phyloP scores from a whole-genome alignment of 2,797 vertebrate species.

The Malurus leucopterus region DNA sequence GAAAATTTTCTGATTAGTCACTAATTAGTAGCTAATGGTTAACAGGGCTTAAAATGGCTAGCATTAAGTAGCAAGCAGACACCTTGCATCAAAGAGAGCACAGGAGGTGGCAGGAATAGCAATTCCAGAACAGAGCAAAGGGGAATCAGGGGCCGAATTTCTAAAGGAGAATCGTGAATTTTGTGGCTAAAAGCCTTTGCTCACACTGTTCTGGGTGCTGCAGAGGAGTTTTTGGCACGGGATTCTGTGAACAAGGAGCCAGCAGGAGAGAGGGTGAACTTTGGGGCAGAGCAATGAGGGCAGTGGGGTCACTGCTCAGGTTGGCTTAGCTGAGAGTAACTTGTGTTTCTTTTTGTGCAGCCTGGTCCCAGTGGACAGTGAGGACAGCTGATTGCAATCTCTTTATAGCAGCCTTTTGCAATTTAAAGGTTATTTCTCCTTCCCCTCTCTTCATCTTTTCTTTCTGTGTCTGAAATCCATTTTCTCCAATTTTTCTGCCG shows the following conservation, averaged over 20 bases:
- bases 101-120: background rate
- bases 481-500: background rate
- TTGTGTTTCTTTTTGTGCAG: background rate
- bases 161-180: background rate
- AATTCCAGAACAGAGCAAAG: background rate
- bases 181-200: rapidly evolving
- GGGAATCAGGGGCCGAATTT: background rate
- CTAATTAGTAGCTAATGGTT: background rate
- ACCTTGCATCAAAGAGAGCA: background rate
- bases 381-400: background rate
- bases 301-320: background rate
- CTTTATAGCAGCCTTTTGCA: background rate
- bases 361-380: background rate
- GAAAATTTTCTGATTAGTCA: background rate
- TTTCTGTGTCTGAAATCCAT: background rate
- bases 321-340: background rate
- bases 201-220: background rate
- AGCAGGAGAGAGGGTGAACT: background rate
- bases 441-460: background rate
- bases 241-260: background rate
- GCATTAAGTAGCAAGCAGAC: background rate
- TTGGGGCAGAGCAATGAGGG: background rate
- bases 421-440: background rate
- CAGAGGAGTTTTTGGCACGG: background rate
- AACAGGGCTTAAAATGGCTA: background rate